These are phyloP conservation scores for Leptinotarsa rubiginosa DNA, from an alignment of 2,888 invertebrate genomes.

Conservation along the genomic window DNA sequence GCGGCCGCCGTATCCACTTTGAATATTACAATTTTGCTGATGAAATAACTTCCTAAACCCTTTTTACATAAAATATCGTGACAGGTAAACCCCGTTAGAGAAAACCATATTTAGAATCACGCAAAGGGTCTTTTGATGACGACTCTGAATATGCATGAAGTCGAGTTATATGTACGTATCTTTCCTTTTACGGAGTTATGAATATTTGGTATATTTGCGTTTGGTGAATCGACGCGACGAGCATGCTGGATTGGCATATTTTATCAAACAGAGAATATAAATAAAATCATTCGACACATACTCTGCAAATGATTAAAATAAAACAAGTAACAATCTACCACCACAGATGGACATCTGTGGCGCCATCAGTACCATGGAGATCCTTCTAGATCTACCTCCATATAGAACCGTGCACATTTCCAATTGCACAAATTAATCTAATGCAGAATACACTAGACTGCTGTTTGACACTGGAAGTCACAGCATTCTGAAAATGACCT, in stretches of 20 bases:
- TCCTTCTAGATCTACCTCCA: too few species aligned
- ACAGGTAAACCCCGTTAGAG: slow-evolving; percentile 35
- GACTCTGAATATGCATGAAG: slow-evolving; percentile 40
- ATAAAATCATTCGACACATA: neutral
- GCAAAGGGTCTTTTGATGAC: slow-evolving; percentile 36
- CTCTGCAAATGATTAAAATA: too few species aligned
- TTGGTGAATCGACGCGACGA: neutral
- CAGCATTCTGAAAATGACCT: too few species aligned
- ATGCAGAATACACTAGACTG: too few species aligned
- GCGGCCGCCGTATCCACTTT: slow-evolving; percentile 19
- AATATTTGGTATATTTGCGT: slow-evolving; percentile 20
- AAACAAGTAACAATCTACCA: too few species aligned
- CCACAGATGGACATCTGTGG: too few species aligned
- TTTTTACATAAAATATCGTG: slow-evolving; percentile 43
- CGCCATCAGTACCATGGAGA: too few species aligned
- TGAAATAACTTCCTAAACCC: slow-evolving; percentile 36
- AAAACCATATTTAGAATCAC: slow-evolving; percentile 36
- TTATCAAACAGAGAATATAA: neutral
- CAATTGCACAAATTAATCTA: too few species aligned
- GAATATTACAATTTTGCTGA: slow-evolving; percentile 37
- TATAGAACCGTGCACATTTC: too few species aligned
- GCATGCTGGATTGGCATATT: neutral
- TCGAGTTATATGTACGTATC: slow-evolving; percentile 30
- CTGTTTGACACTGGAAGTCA: too few species aligned
- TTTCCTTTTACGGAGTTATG: slow-evolving; percentile 10